Base-by-base conservation (phyloP, 2,888 invertebrate species). In the Oithona nana region DNA sequence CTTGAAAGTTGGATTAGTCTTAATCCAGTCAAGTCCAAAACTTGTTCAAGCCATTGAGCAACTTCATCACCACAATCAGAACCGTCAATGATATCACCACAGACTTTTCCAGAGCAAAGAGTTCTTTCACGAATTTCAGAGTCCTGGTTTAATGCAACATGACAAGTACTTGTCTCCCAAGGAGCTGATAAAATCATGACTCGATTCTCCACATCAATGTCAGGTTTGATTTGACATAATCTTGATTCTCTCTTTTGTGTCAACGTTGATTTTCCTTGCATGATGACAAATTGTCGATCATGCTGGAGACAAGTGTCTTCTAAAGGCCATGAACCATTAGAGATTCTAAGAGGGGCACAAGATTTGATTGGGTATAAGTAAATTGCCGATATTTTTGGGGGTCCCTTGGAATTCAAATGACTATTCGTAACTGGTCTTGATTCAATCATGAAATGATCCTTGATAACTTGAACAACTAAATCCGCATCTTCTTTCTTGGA, bases 211-310 rank as follows among this genome's bases (percentile, higher is more conserved):
- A 81, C 71, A 73, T 85, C 79, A 64, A 94, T 78, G 51, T 70
- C 69, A 0, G 94, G 92, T 67, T 74, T 76, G 60, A 95, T 79
- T 65, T 86, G 74, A 71, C 90, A 89, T 72, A 97, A 78, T 66
- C 78, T 79, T 1, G 84, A 78, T 68, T 83, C 81, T 64, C 84
- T 81, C 73, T 95, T 94, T 73, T 94, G 93, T 1, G 89, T 92
- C 61, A 95, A 74, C 64, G 86, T 84, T 65, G 85, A 80, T 16
- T 28, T 24, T 24, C 50, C 49, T 48, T 59, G 59, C 6, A 89
- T 79, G 65, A 97, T 83, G 88, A 94, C 89, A 92, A 93, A 97
- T 70, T 85, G 81, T 67, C 95, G 79, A 73, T 97, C 97, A 72
- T 83, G 89, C 69, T 83, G 78, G 31, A 97, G 78, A 0, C 95